These are phyloP conservation scores for Procambarus clarkii DNA, from an alignment of 1,140 invertebrate species.

Conservation along the genomic window DNA sequence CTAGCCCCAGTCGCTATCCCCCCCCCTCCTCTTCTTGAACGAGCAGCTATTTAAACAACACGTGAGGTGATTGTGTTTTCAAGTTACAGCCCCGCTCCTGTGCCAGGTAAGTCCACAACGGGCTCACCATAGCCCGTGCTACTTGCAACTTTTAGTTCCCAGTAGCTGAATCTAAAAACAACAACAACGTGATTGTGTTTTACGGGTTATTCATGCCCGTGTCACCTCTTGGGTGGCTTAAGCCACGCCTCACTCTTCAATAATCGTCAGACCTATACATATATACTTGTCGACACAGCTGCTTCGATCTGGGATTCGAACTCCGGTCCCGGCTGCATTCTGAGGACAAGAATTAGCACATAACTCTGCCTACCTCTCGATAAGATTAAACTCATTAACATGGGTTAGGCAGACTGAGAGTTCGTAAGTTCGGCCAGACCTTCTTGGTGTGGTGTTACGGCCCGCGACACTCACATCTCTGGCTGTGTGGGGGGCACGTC, in stretches of 20 bases:
- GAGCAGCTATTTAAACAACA: neutral
- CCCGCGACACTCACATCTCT: neutral
- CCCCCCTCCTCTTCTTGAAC: neutral
- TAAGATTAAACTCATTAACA: constrained; percentile 2
- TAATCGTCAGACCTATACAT: no score
- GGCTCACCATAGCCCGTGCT: no score
- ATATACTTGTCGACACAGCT: neutral
- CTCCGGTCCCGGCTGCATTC: no score
- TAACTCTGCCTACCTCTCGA: neutral
- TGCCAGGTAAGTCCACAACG: no score
- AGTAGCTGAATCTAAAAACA: no score
- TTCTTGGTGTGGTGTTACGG: neutral
- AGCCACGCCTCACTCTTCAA: no score
- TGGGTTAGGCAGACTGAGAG: neutral
- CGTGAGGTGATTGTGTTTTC: neutral
- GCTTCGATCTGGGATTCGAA: neutral
- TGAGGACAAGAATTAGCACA: neutral
- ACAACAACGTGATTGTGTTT: no score
- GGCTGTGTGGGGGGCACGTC: neutral
- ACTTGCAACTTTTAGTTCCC: no score
- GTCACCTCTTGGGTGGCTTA: no score
- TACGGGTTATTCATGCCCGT: no score
- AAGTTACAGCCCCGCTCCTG: no score
- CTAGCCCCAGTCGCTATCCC: neutral
- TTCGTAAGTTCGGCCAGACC: neutral